Base-by-base conservation (phyloP, 2,888 invertebrate genomes). In the Pseudoips prasinana region DNA sequence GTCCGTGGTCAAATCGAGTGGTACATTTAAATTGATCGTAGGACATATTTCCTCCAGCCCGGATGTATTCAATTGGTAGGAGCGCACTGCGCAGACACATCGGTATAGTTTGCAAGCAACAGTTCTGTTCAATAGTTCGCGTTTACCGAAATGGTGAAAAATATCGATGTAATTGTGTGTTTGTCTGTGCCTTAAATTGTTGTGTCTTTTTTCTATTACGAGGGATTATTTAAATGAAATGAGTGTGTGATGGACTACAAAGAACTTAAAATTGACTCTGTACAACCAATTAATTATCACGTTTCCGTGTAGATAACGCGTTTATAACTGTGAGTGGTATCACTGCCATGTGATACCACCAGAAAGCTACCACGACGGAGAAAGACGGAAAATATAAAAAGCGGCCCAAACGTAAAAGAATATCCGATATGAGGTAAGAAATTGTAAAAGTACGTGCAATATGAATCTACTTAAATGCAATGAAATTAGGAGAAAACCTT, bases 31-130 rank as follows among this genome's bases (percentile, higher is more conserved):
- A 90, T 91, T 72, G 91, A 68, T 69, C 67, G 68, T 74, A 89
- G 78, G 77, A 78, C 85, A 80, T 82, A 83, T 88, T 87, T 88
- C 88, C 87, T 80, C 81, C 73, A 68, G 53, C 71, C 89, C 89
- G 89, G 89, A 89, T 88, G 82, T 69, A 64, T 74, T 80, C 88
- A 89, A 89, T 89, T 89, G 80, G 76, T 37, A 69, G 63, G 67
- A 65, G 67, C 64, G 72, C 63, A 66, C 64, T 58, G 70, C 72
- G 71, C 78, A 65, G 50, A 63, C 75, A 69, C 73, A 41, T 50
- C 58, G 59, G 61, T 58, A 60, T 76, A 85, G 82, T 85, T 59
- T 59, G 51, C 64, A 58, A 67, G 72, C 66, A 65, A 60, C 69
- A 76, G 63, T 71, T 57, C 72, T 52, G 48, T 58, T 20, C 20